A percentile compares a stretch with the other conserved stretches of the same genome.
Conservation (phyloP, 2,888 invertebrate species). For the Bursaphelenchus okinawaensis region DNA sequence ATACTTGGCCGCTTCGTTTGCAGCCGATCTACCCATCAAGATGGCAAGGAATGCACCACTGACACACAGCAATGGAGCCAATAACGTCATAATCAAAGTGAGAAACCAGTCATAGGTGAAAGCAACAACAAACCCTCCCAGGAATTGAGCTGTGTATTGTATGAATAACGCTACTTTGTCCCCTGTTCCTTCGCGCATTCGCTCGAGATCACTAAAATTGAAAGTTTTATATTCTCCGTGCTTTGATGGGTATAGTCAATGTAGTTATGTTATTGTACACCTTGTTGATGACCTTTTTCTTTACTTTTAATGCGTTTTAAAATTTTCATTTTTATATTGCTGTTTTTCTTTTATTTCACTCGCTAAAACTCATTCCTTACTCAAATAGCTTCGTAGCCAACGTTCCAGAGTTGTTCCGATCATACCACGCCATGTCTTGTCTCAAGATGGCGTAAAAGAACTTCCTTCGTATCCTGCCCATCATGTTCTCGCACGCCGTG, state of each 20-base stretch:
- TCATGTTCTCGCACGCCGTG: constrained; percentile 60
- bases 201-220: constrained; percentile 49
- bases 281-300: no score
- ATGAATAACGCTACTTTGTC: constrained; percentile 55
- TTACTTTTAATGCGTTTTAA: no score
- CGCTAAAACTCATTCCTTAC: constrained; percentile 51
- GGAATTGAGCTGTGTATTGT: constrained; percentile 39
- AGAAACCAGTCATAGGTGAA: constrained; percentile 55
- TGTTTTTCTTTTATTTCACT: neutral
- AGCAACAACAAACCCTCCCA: constrained; percentile 53
- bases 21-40: constrained; percentile 60
- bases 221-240: no score
- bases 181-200: constrained; percentile 56
- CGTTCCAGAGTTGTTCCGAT: constrained; percentile 61
- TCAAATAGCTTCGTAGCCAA: constrained; percentile 62
- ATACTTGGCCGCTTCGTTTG: constrained; percentile 59
- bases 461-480: constrained; percentile 59
- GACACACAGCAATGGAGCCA: constrained; percentile 42
- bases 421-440: constrained; percentile 61
- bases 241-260: no score
- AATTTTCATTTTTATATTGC: no score
- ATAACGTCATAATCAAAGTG: constrained; percentile 57
- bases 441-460: constrained; percentile 60
- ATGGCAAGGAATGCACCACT: constrained; percentile 54
- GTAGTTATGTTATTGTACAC: no score